phyloP scores from a whole-genome alignment of 2,888 invertebrate genomes.

The Steromphala cineraria region DNA sequence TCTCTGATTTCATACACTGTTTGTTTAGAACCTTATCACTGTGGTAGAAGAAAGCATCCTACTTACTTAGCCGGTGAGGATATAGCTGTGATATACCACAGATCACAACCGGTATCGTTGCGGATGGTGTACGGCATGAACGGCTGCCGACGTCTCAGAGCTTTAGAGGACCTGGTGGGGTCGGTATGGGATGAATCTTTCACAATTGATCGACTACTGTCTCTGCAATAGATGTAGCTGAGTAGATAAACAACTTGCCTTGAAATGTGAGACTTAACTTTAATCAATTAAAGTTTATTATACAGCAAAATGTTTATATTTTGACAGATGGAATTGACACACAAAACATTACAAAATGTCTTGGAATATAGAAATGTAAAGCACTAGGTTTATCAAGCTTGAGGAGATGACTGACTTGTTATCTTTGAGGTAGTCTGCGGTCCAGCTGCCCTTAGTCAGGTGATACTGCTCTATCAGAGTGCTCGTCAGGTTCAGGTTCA shows the following conservation, averaged over 20 bases:
- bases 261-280: no score
- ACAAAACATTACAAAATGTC: no score
- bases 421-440: conserved; percentile 77
- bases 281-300: no score
- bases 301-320: no score
- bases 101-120: conserved; percentile 91
- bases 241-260: no score
- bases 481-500: conserved; percentile 92
- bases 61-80: conserved; percentile 71
- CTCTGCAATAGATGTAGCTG: neutral
- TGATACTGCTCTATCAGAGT: conserved; percentile 89
- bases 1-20: no score
- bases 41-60: neutral
- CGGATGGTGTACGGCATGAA: conserved; percentile 95
- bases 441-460: conserved; percentile 86
- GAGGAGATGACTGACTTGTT: conserved; percentile 30
- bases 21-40: no score
- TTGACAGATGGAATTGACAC: no score
- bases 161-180: neutral
- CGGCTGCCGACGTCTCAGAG: conserved; percentile 83
- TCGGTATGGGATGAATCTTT: neutral
- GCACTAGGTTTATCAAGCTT: no score
- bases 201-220: neutral
- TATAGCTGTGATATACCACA: conserved; percentile 90
- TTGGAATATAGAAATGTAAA: no score